Conservation (phyloP, 2,888 invertebrate genomes). For the Apoderus coryli region DNA sequence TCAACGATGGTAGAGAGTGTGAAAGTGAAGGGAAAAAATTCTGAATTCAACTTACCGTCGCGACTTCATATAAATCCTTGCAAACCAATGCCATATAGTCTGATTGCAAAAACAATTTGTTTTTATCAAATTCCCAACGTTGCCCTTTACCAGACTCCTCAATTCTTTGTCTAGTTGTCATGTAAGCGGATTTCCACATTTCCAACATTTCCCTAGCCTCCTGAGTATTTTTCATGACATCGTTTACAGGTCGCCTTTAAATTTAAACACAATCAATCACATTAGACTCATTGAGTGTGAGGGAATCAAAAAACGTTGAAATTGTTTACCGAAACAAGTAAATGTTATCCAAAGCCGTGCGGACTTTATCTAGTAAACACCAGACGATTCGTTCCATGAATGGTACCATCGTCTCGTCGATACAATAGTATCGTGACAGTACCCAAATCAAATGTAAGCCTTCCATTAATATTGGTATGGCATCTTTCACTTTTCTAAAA, state of each 20-base stretch:
- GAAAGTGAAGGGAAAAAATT: too few species aligned
- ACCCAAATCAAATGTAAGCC: conserved; percentile 86
- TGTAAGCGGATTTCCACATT: conserved; percentile 62
- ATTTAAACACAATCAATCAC: too few species aligned
- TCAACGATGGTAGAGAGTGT: too few species aligned
- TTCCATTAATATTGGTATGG: conserved; percentile 66
- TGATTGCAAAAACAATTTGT: conserved; percentile 63
- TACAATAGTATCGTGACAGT: conserved; percentile 70
- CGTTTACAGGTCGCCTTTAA: conserved; percentile 17
- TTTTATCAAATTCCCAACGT: conserved; percentile 86
- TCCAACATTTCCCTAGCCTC: conserved; percentile 54
- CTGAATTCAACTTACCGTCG: conserved; percentile 54
- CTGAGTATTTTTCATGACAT: conserved; percentile 28
- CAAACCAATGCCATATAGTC: conserved; percentile 76
- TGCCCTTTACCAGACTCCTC: conserved; percentile 73
- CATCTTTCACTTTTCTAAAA: conserved; percentile 55
- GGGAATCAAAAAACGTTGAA: too few species aligned
- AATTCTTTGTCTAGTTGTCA: conserved; percentile 65
- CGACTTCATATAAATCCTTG: conserved; percentile 61
- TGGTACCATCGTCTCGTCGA: conserved; percentile 74
- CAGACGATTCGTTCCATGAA: conserved; percentile 71
- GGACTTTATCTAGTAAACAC: conserved; percentile 66
- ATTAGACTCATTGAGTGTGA: too few species aligned
- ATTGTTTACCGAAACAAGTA: conserved; percentile 69
- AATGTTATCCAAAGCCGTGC: conserved; percentile 51